These are phyloP conservation scores for Anthonomus grandis DNA, from an alignment of 1,140 invertebrate genomes.

Conservation along the genomic window DNA sequence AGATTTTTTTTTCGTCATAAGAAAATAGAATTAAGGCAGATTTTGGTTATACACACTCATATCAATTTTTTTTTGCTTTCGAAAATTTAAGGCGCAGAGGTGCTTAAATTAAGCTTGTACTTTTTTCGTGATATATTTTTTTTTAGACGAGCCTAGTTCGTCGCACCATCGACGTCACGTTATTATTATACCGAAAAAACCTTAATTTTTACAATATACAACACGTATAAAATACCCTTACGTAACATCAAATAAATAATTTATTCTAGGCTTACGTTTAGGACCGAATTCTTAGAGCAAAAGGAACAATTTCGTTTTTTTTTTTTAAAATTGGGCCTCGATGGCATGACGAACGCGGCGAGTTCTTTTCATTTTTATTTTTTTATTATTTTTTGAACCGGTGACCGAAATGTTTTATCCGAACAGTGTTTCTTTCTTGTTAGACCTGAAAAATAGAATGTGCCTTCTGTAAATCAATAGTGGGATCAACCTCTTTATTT, in stretches of 20 bases:
- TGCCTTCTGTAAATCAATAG: slow-evolving; percentile 36
- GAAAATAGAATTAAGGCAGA: slow-evolving; percentile 67
- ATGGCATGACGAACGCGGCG: slow-evolving; percentile 3
- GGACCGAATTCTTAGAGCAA: slow-evolving; percentile 12
- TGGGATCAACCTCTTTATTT: slow-evolving; percentile 39
- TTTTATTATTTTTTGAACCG: slow-evolving; percentile 48
- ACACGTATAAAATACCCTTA: slow-evolving; percentile 22
- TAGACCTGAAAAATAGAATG: slow-evolving; percentile 32
- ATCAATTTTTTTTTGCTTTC: slow-evolving; percentile 51
- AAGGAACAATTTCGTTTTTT: slow-evolving; percentile 15
- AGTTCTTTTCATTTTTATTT: slow-evolving; percentile 22
- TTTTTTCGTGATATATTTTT: slow-evolving; percentile 60
- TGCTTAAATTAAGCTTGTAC: slow-evolving; percentile 71
- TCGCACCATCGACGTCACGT: slow-evolving; percentile 14
- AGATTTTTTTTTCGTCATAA: slow-evolving; percentile 52
- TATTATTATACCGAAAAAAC: slow-evolving; percentile 1
- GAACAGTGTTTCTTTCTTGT: slow-evolving; percentile 48
- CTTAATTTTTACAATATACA: slow-evolving; percentile 17
- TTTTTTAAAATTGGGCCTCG: neutral
- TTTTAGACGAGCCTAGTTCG: slow-evolving; percentile 29
- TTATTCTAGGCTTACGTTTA: slow-evolving; percentile 20
- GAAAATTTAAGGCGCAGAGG: slow-evolving; percentile 66
- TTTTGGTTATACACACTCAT: slow-evolving; percentile 63
- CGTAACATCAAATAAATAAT: slow-evolving; percentile 12
- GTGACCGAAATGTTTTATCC: slow-evolving; percentile 50